Evolutionary conservation across 2,797 vertebrate genomes (phyloP).

Genomic region (Calcarius lapponicus): DNA sequence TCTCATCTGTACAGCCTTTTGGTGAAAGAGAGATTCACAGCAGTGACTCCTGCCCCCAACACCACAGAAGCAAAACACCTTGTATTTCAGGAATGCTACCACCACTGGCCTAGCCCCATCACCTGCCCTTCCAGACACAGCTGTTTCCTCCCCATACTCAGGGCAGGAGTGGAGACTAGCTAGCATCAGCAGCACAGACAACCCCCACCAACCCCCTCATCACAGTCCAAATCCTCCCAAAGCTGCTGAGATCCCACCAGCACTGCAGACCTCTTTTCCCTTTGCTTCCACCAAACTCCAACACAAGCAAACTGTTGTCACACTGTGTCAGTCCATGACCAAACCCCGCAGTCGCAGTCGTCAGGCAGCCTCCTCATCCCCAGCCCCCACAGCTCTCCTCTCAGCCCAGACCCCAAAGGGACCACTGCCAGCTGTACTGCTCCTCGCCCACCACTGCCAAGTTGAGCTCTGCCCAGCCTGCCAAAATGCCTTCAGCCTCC

Average conservation of each 20-base stretch:
- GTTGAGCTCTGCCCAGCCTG: neutral
- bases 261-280: neutral
- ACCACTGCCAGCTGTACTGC: too few species aligned
- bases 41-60: neutral
- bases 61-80: neutral
- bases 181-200: neutral
- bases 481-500: neutral
- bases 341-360: neutral
- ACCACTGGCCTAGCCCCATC: too few species aligned
- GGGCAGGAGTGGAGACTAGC: neutral
- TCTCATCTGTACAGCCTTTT: neutral
- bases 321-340: neutral
- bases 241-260: neutral
- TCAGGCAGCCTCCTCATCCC: neutral
- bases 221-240: neutral
- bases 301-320: neutral
- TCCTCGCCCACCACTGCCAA: neutral
- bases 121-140: neutral
- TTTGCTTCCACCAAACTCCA: neutral
- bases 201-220: rapidly evolving
- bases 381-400: neutral
- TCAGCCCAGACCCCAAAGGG: neutral
- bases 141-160: neutral
- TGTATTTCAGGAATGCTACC: neutral
- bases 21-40: neutral